Base-by-base conservation (phyloP, 2,888 invertebrate species). In the Himalopsyche anomala region DNA sequence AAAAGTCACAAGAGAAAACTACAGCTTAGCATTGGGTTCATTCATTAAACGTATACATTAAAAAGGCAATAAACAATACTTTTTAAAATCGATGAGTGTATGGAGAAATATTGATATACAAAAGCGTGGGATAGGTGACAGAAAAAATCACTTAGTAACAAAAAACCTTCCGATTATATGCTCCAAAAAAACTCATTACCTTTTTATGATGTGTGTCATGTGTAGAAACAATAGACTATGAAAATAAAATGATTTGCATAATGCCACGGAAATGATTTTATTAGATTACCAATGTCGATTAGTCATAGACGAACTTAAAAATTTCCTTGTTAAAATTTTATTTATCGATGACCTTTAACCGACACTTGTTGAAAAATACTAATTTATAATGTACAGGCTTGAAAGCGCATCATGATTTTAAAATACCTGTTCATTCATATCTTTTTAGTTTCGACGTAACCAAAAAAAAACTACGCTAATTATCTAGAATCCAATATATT, bases 191-290 rank as follows among this genome's bases (percentile, higher is more conserved):
- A 74, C 28, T 74, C 74, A 74, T 74, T 74, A 74, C 74, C 36
- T 74, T 74, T 74, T 74, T 74, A 74, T 74, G 74, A 74, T 38
- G 74, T 74, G 74, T 74, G 74, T 74, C 74, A 74, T 74, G 36
- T 74, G 74, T 38, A 74, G 38, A 74, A 74, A 74, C 74, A 74
- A 74, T 74, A 36, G 74, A 15, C 19, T 36, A 28, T 28, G 15
- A 36, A 36, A 74, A 74, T 36, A 36, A 74, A 74, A 74, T 36
- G 74, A 74, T 74, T 74, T 74, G 74, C 74, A 74, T 74, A 62
- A 74, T 74, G 74, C 74, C 36, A 74, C 74, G 74, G 74, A 74
- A 74, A 74, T 74, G 36, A 36, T 62, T 74, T 36, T 74, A 74
- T 38, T 74, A 74, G 74, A 74, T 74, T 74, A 74, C 74, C 74